Evolutionary conservation across 2,113 vertebrate genomes (phyloP), one percentile per base, ranked within the genome.

Genomic region (Bubo bubo): DNA sequence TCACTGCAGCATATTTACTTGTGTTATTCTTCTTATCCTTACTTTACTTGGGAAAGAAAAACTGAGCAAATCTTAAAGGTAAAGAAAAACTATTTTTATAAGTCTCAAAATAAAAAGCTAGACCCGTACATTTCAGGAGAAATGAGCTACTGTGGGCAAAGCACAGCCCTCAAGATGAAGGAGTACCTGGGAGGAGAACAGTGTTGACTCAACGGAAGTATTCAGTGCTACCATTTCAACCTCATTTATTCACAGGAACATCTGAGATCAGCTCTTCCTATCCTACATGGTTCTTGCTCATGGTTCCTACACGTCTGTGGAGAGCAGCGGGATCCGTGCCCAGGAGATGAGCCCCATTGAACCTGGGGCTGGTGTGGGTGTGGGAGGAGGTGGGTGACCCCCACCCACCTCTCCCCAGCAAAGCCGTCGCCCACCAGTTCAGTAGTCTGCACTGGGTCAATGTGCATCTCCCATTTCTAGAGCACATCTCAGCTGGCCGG

Each of bases 391-490:
- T 19, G 34, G 41, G 28, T 72, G 58, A 4, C 17, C 24, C 50
- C 10, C 45, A 8, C 22, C 5, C 14, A 8, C 3, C 17, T 50
- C 32, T 63, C 32, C 32, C 49, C 50, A 45, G 60, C 23, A 62
- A 62, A 80, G 62, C 39, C 15, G 9, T 52, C 13, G 10, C 13
- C 30, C 64, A 34, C 30, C n/a, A 13, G n/a, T 8, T 15, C 4
- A 4, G 8, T 1, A 22, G 27, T 34, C 22, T 73, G 32, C 28
- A 14, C 24, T 0, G 4, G 47, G 73, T 27, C 3, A 0, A 23
- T 6, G 28, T 27, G 21, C 35, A 39, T 32, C 41, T 39, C 41
- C 66, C 5, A 4, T 9, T 43, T 41, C 11, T 2, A 32, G n/a
- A 37, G 45, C 7, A 35, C 28, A 35, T 8, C 53, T 74, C 34